Evolutionary conservation across 2,888 invertebrate genomes (phyloP).

Genomic region (Acleris laterana): DNA sequence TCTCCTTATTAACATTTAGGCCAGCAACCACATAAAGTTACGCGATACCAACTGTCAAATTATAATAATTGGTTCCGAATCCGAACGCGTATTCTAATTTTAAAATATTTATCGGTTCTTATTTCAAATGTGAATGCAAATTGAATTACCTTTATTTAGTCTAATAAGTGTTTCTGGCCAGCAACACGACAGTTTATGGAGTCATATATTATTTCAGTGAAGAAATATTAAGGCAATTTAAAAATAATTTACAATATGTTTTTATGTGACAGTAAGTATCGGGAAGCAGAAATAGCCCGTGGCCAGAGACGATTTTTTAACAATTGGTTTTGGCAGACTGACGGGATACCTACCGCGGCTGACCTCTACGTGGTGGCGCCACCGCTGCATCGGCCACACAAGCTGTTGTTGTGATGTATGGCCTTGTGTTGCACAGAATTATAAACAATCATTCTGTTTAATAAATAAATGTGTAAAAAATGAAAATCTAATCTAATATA

Average conservation of each 20-base stretch:
- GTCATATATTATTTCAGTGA: slow-evolving; percentile 13
- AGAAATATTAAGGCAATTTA: slow-evolving; percentile 15
- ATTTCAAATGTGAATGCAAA: slow-evolving; percentile 20
- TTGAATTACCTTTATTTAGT: slow-evolving; percentile 15
- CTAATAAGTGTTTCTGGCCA: slow-evolving; percentile 5
- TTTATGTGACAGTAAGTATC: background rate
- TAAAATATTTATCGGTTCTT: slow-evolving; percentile 20
- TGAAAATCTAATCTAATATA: no score
- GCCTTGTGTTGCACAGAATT: background rate
- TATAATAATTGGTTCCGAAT: slow-evolving; percentile 33
- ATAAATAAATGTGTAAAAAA: no score
- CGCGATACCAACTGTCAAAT: slow-evolving; percentile 33
- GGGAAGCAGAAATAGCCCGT: slow-evolving; percentile 50
- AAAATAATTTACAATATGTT: slow-evolving; percentile 36
- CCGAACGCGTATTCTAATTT: slow-evolving; percentile 29
- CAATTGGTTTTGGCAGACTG: slow-evolving; percentile 52
- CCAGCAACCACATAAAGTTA: slow-evolving; percentile 31
- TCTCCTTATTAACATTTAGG: slow-evolving; percentile 21
- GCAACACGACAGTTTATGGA: slow-evolving; percentile 21
- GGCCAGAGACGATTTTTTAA: slow-evolving; percentile 48
- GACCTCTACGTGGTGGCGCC: slow-evolving; percentile 46
- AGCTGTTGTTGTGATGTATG: slow-evolving; percentile 13
- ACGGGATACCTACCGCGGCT: slow-evolving; percentile 37
- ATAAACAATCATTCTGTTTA: no score
- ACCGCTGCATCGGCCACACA: slow-evolving; percentile 33